Evolutionary conservation across 2,888 invertebrate genomes (phyloP).

Genomic region (Heteromurus nitidus): DNA sequence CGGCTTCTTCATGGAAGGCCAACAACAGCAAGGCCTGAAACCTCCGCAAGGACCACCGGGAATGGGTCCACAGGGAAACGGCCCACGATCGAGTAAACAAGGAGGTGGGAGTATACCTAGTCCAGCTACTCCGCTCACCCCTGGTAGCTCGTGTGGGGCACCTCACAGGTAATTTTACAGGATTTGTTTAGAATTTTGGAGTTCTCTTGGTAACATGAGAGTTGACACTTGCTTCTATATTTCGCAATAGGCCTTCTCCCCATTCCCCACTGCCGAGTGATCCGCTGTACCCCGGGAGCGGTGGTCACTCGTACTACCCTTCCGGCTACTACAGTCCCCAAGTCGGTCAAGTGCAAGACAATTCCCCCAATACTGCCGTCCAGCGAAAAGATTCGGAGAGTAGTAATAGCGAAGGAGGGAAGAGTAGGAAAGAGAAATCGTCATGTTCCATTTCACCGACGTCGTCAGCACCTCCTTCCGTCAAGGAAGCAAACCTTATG

Average conservation of each 20-base stretch:
- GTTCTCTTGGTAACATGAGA: too few species aligned
- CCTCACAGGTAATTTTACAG: constrained; percentile 72
- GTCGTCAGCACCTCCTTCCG: constrained; percentile 75
- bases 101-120: constrained; percentile 74
- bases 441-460: constrained; percentile 74
- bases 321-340: constrained; percentile 73
- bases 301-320: constrained; percentile 71
- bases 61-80: constrained; percentile 71
- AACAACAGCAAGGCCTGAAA: constrained; percentile 65
- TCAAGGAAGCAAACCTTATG: constrained; percentile 92
- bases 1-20: constrained; percentile 71
- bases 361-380: constrained; percentile 74
- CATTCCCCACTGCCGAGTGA: constrained; percentile 73
- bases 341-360: constrained; percentile 70
- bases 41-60: constrained; percentile 65
- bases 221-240: too few species aligned
- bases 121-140: constrained; percentile 74
- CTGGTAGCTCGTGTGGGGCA: constrained; percentile 73
- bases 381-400: constrained; percentile 75
- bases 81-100: constrained; percentile 70
- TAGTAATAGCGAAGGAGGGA: constrained; percentile 74
- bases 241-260: constrained; percentile 73
- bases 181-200: too few species aligned
- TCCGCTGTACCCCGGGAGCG: constrained; percentile 71
- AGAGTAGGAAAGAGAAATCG: constrained; percentile 73